phyloP scores from a whole-genome alignment of 2,113 vertebrate species.

The Charadrius vociferus region DNA sequence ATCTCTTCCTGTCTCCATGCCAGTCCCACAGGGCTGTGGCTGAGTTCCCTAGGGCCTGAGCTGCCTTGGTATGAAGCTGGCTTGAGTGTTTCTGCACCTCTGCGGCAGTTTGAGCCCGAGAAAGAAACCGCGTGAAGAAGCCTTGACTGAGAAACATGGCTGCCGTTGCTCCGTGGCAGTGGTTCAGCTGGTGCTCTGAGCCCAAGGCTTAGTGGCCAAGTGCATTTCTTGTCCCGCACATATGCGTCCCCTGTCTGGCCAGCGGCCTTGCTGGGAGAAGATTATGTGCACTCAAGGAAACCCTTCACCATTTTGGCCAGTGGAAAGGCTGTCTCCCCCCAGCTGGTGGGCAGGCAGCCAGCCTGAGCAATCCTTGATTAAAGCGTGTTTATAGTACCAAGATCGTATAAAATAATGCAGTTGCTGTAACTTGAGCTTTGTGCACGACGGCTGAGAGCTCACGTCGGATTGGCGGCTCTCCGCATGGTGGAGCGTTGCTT shows the following conservation, averaged over 20 bases:
- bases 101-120: not conserved
- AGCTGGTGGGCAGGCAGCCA: constrained; percentile 16
- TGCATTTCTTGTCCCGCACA: not conserved
- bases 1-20: not conserved
- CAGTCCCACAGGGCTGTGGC: not conserved
- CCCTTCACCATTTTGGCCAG: not conserved
- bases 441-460: not conserved
- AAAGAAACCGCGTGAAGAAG: not conserved
- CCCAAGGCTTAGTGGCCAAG: not conserved
- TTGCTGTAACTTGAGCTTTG: constrained; percentile 31
- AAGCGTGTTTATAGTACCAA: not conserved
- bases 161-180: accelerated
- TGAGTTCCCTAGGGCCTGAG: not conserved
- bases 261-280: not conserved
- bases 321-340: not conserved
- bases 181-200: not conserved
- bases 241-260: not conserved
- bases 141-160: not conserved
- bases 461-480: not conserved
- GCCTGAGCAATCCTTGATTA: not conserved
- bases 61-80: accelerated
- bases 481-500: accelerated
- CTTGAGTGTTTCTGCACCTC: not conserved
- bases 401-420: not conserved
- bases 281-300: not conserved